phyloP scores from a whole-genome alignment of 2,888 invertebrate genomes.

The Dilophus febrilis region DNA sequence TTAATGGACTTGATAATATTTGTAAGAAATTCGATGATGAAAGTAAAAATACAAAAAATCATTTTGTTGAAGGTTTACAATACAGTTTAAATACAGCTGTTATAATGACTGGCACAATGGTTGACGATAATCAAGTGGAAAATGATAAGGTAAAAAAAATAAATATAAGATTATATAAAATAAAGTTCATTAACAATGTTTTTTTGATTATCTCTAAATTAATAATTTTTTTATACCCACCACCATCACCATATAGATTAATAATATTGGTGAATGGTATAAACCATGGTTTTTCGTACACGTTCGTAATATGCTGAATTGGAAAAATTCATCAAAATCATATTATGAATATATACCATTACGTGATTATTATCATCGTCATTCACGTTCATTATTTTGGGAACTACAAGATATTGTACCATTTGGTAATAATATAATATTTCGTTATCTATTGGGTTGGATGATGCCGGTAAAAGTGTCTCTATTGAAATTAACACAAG shows the following conservation, averaged over 20 bases:
- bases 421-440: slow-evolving; percentile 59
- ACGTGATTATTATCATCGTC: slow-evolving; percentile 67
- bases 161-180: too few relatives aligned
- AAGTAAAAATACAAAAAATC: slow-evolving; percentile 31
- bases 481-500: slow-evolving; percentile 60
- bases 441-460: slow-evolving; percentile 62
- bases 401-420: slow-evolving; percentile 69
- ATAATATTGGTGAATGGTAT: slow-evolving; percentile 57
- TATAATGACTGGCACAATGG: slow-evolving; percentile 59
- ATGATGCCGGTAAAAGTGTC: slow-evolving; percentile 69
- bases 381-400: slow-evolving; percentile 68
- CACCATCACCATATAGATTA: too few relatives aligned
- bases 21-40: slow-evolving; percentile 34
- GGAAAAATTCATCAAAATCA: slow-evolving; percentile 10
- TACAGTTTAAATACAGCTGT: slow-evolving; percentile 49
- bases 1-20: slow-evolving; percentile 36
- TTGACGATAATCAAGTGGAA: slow-evolving; percentile 33
- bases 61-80: slow-evolving; percentile 60
- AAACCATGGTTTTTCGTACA: slow-evolving; percentile 76
- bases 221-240: too few relatives aligned
- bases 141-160: background rate
- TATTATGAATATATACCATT: slow-evolving; percentile 56
- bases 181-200: too few relatives aligned
- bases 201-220: too few relatives aligned
- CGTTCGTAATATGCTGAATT: slow-evolving; percentile 35